Conservation (phyloP, 2,888 invertebrate genomes). For the Drosophila acutilabella region DNA sequence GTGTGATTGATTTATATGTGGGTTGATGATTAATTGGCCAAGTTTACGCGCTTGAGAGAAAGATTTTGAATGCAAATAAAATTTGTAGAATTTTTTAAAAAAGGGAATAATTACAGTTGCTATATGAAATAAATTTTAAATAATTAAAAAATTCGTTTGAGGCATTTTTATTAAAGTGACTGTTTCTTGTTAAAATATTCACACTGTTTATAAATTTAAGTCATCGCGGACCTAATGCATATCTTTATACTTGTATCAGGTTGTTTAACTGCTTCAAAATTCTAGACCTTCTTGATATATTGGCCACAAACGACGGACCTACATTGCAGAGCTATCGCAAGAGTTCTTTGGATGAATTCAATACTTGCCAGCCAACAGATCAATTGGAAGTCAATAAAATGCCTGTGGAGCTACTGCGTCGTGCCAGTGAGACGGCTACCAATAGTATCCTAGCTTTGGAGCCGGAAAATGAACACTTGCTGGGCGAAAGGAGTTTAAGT, state of each 20-base stretch:
- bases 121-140: background rate
- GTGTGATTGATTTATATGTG: constrained; percentile 16
- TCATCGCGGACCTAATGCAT: background rate
- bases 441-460: constrained; percentile 59
- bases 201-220: background rate
- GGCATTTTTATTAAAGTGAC: too few species aligned
- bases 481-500: constrained; percentile 14
- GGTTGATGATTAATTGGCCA: background rate
- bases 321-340: constrained; percentile 45
- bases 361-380: background rate
- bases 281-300: constrained; percentile 45
- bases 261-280: background rate
- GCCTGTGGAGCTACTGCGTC: constrained; percentile 55
- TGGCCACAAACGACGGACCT: constrained; percentile 52
- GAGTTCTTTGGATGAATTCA: constrained; percentile 31
- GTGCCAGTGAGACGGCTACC: constrained; percentile 62
- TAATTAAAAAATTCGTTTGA: too few species aligned
- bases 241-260: constrained; percentile 6
- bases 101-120: background rate
- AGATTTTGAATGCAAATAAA: background rate
- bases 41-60: background rate
- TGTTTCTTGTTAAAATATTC: too few species aligned
- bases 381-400: constrained; percentile 31
- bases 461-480: constrained; percentile 59
- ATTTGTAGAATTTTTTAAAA: too few species aligned